phyloP scores from a whole-genome alignment of 92 coral and sea anemone species.

The Actinernus sp. region DNA sequence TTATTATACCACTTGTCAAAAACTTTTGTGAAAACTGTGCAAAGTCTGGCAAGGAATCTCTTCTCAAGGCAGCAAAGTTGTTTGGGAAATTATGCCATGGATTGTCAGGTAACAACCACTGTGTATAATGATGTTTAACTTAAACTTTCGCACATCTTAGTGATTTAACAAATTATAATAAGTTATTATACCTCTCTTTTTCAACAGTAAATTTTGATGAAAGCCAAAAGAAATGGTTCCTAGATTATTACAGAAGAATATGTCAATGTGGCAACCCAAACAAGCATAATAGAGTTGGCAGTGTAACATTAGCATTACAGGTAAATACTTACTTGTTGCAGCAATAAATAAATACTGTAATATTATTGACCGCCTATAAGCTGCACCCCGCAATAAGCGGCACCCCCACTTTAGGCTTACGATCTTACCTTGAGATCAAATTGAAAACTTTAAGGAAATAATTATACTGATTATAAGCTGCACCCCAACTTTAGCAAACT shows the following conservation, averaged over 20 bases:
- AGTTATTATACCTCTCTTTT: too few species aligned
- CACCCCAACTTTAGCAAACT: too few species aligned
- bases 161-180: not conserved
- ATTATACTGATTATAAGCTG: too few species aligned
- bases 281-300: slow-evolving; percentile 84
- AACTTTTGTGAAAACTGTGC: slow-evolving; percentile 87
- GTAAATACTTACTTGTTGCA: too few species aligned
- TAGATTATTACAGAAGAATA: slow-evolving; percentile 87
- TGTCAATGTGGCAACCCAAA: slow-evolving; percentile 88
- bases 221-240: slow-evolving; percentile 89
- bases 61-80: slow-evolving; percentile 80
- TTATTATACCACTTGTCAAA: slow-evolving; percentile 88
- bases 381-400: too few species aligned
- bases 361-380: too few species aligned
- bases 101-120: slow-evolving; percentile 69
- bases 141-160: too few species aligned
- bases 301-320: slow-evolving; percentile 91
- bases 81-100: slow-evolving; percentile 98
- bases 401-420: too few species aligned
- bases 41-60: slow-evolving; percentile 68
- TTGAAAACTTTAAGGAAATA: too few species aligned
- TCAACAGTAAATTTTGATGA: slow-evolving; percentile 89
- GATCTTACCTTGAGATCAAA: too few species aligned
- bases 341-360: too few species aligned
- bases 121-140: not conserved